Evolutionary conservation across 2,888 invertebrate genomes (phyloP), one percentile per base, ranked within the genome.

Genomic region (Drosophila neonasuta): DNA sequence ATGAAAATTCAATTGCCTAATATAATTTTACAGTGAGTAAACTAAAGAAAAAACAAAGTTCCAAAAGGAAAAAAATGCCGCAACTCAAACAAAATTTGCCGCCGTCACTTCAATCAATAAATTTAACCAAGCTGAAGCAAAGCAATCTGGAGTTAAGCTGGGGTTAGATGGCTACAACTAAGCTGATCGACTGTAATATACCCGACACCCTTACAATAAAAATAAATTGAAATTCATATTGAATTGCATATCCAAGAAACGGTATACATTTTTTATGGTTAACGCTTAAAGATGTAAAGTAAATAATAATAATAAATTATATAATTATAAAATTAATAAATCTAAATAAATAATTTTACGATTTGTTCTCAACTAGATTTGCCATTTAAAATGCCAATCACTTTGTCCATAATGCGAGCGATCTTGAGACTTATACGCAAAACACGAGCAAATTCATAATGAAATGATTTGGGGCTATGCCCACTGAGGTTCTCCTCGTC

Each of bases 401-500:
- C 77, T 46, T 83, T 88, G 17, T 90, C 90, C 81, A 90, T 82
- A 10, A 80, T 59, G 20, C 76, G 86, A 3, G 83, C 80, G 32
- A 90, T 73, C 55, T 84, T 87, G 30, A 89, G 41, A 72, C 77
- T 88, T 4, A 90, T 75, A 4, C 78, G 48, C 77, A 88, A 58
- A 45, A 77, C 49, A 65, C 90, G 51, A n/a, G 76, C 74, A 74
- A 88, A 81, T 73, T 84, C 83, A 66, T 84, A 84, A 15, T 84
- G 86, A 55, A 61, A 90, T 0, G 87, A 71, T 65, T 80, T 85
- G 10, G 90, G 87, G 66, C 89, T 88, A 32, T 84, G 71, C 1
- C 89, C 90, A 64, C 88, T 80, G 9, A 86, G 77, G 60, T 90
- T 90, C 59, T 84, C 78, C 13, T 87, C 71, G 7, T 85, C 84